Evolutionary conservation across 2,797 vertebrate genomes (phyloP).

Genomic region (Chelidonichthys spinosus): DNA sequence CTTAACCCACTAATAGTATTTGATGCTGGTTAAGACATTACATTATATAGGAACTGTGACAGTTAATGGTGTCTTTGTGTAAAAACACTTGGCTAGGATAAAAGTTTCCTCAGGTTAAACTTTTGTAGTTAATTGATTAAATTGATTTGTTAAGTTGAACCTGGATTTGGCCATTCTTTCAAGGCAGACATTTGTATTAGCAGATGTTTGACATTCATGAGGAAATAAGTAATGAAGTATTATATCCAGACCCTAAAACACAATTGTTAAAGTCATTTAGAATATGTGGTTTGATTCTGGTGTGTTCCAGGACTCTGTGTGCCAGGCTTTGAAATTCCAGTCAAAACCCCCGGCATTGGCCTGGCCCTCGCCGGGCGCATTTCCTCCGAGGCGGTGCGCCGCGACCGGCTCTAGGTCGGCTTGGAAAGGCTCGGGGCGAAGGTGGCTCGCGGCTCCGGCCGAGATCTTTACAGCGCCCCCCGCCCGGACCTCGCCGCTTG

Average conservation of each 20-base stretch:
- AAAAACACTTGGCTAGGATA: conserved; percentile 6
- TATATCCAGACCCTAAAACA: conserved; percentile 8
- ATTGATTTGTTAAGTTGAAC: not conserved
- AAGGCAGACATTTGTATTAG: conserved; percentile 1
- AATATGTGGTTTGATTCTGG: conserved; percentile 4
- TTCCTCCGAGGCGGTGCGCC: too few species aligned
- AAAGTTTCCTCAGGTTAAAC: not conserved
- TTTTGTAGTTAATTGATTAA: not conserved
- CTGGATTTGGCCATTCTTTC: conserved; percentile 2
- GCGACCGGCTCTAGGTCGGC: too few species aligned
- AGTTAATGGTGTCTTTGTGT: not conserved
- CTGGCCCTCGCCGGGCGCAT: too few species aligned
- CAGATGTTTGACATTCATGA: conserved; percentile 15
- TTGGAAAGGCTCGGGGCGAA: too few species aligned
- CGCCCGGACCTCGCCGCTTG: too few species aligned
- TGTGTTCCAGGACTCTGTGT: not conserved
- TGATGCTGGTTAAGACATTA: not conserved
- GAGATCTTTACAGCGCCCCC: too few species aligned
- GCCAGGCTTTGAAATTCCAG: conserved; percentile 9
- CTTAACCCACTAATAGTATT: not conserved
- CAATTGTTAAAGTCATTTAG: conserved; percentile 24
- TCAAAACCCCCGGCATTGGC: too few species aligned
- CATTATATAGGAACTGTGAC: not conserved
- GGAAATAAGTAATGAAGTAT: conserved; percentile 18
- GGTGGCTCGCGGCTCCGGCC: too few species aligned